Evolutionary conservation across 2,797 vertebrate species (phyloP).

Genomic region (Enteromius radiatus): DNA sequence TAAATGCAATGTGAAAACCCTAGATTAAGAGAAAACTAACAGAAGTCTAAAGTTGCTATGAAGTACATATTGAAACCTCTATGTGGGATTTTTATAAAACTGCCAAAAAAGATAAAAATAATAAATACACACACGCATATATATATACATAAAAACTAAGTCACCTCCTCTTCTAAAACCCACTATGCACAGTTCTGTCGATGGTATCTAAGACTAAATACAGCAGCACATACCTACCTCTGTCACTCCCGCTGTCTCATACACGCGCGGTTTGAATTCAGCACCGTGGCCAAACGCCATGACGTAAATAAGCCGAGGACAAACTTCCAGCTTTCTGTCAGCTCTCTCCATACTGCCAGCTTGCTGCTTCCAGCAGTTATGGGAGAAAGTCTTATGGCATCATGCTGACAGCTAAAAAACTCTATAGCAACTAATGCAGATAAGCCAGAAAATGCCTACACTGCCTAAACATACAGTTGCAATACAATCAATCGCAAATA

Average conservation of each 20-base stretch:
- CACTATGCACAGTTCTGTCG: neutral
- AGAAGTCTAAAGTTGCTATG: neutral
- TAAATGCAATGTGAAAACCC: constrained; percentile 1
- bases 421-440: constrained; percentile 9
- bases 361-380: constrained; percentile 7
- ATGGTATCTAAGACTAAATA: neutral
- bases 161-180: constrained; percentile 1
- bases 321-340: constrained; percentile 25
- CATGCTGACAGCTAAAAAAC: neutral
- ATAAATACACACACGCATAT: neutral
- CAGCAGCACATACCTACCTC: neutral
- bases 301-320: constrained; percentile 14
- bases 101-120: neutral
- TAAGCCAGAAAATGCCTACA: neutral
- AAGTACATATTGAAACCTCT: neutral
- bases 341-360: constrained; percentile 11
- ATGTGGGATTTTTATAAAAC: neutral
- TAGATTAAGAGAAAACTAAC: neutral
- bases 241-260: constrained; percentile 4
- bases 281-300: neutral
- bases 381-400: neutral
- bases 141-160: neutral
- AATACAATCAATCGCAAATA: neutral
- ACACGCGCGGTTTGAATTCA: neutral
- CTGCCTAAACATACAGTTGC: neutral